A percentile compares a stretch with the other conserved stretches of the same genome.
Conservation (phyloP, 2,113 vertebrate genomes). For the Macaca fascicularis region DNA sequence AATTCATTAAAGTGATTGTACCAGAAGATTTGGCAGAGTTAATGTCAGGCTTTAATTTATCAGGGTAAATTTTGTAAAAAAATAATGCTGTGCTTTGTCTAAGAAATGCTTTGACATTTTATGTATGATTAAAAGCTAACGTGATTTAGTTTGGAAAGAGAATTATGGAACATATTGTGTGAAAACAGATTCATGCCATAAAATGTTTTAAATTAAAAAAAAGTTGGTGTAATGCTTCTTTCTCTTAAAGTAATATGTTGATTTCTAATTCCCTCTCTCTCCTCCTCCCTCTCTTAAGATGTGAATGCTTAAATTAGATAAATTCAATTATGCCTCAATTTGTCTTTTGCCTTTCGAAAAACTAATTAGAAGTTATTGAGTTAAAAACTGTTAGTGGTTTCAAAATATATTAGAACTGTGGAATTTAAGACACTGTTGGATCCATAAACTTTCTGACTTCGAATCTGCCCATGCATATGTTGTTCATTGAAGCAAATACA, state of each 20-base stretch:
- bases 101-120: constrained; percentile 40
- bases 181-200: constrained; percentile 48
- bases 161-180: constrained; percentile 60
- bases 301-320: not conserved
- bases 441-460: not conserved
- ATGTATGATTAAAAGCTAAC: constrained; percentile 58
- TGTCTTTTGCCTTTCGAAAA: constrained; percentile 10
- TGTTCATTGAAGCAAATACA: not conserved
- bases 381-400: not conserved
- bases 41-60: constrained; percentile 34
- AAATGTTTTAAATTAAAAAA: constrained; percentile 43
- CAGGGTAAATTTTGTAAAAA: constrained; percentile 18
- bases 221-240: not conserved
- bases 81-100: not conserved
- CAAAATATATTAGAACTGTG: not conserved
- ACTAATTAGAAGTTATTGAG: constrained; percentile 37
- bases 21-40: not conserved
- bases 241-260: constrained; percentile 8
- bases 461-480: not conserved
- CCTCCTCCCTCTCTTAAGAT: not conserved
- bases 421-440: not conserved
- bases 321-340: not conserved
- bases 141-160: constrained; percentile 52
- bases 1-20: constrained; percentile 13
- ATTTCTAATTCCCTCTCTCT: not conserved